Base-by-base conservation (phyloP, 2,888 invertebrate species). In the Caenorhabditis japonica region DNA sequence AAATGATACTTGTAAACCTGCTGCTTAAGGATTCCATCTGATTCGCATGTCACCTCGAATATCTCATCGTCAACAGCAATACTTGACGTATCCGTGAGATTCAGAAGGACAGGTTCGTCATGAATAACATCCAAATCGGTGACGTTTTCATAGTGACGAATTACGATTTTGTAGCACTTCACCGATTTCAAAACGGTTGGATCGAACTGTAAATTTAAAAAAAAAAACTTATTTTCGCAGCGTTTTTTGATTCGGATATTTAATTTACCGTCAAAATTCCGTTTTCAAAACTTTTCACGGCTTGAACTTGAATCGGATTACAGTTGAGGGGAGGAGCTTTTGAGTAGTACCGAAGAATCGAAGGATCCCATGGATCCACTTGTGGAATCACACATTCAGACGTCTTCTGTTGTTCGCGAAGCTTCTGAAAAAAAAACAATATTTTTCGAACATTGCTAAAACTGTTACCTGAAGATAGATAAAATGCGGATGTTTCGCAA, bases 321-420 rank as follows among this genome's bases (percentile, higher is more conserved):
- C 84, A 84, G 2, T 30, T 27, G 19, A 84, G 59, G 7, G 76
- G 74, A 5, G 53, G 36, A 3, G 75, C 72, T 49, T 78, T 79
- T 7, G 56, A 46, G 49, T 76, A 77, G 60, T 82, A 84, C 4
- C 62, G 41, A 5, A 74, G 39, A 56, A 84, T 80, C 0, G 76
- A 69, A 1, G 71, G 75, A 64, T 84, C 84, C 80, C 80, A 84
- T 17, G 83, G 83, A 60, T 84, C 77, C 2, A 76, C 44, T 47
- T 66, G 49, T 0, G 83, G 82, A 5, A 84, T 61, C 17, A 74
- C 43, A 58, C 80, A 80, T 25, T 75, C 75, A 0, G 72, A 60
- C 8, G 41, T 30, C 25, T 69, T 52, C 15, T 60, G 58, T n/a
- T 17, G 33, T 23, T 56, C 47, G n/a, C 47, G 60, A 8, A 75